phyloP scores from a whole-genome alignment of 2,113 vertebrate species.

The Puma concolor region DNA sequence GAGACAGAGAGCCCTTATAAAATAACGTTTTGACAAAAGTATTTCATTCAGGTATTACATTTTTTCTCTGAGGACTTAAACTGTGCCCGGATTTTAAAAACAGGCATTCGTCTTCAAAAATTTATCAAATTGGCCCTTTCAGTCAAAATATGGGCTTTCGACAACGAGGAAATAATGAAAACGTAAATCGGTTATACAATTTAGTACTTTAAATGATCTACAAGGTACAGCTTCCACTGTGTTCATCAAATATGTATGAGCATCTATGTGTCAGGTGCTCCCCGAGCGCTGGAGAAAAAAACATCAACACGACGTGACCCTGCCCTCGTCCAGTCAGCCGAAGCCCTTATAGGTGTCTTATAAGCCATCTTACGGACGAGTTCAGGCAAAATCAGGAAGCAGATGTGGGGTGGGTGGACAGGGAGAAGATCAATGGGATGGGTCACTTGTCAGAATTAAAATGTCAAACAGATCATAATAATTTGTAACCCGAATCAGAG shows the following conservation, averaged over 20 bases:
- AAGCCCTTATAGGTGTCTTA: background rate
- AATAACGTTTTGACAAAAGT: background rate
- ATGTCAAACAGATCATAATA: background rate
- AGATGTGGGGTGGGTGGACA: background rate
- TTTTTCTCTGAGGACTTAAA: background rate
- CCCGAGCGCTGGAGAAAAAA: background rate
- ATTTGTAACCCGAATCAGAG: background rate
- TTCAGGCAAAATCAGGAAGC: background rate
- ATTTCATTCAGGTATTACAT: background rate
- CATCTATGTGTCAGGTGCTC: background rate
- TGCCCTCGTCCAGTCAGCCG: background rate
- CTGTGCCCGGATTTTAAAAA: background rate
- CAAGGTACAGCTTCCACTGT: background rate
- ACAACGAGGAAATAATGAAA: background rate
- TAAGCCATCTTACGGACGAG: accelerated
- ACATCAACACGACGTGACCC: accelerated
- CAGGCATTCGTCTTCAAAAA: background rate
- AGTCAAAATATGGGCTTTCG: background rate
- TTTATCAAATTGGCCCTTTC: background rate
- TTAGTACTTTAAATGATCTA: background rate
- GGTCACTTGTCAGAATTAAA: background rate
- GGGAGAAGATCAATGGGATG: background rate
- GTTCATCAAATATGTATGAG: background rate
- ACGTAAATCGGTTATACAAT: background rate
- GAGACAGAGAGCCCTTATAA: background rate